phyloP scores from a whole-genome alignment of 1,140 invertebrate species.

The Oedothorax gibbosus region DNA sequence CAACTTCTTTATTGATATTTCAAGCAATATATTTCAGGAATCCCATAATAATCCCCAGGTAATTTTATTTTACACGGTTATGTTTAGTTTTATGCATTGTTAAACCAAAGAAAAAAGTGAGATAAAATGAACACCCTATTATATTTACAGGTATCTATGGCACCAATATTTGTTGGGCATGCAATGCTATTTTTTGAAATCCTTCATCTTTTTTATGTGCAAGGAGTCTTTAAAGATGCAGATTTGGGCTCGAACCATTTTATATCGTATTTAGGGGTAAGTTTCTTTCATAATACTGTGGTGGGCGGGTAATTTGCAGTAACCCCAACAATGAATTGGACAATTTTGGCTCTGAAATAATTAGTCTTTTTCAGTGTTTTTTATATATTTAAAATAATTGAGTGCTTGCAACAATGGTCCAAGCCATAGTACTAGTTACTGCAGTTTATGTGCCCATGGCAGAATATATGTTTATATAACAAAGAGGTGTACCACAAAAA shows the following conservation, averaged over 20 bases:
- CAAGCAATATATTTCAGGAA: slow-evolving; percentile 35
- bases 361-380: too few species aligned
- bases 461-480: too few species aligned
- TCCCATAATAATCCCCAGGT: slow-evolving; percentile 6
- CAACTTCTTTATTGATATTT: slow-evolving; percentile 27
- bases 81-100: background rate
- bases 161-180: slow-evolving; percentile 13
- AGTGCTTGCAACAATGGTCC: too few species aligned
- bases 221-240: slow-evolving; percentile 15
- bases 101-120: background rate
- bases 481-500: too few species aligned
- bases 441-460: too few species aligned
- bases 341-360: too few species aligned
- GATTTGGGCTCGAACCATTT: slow-evolving; percentile 43
- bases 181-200: slow-evolving; percentile 25
- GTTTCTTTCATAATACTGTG: background rate
- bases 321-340: too few species aligned
- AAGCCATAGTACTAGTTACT: too few species aligned
- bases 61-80: slow-evolving; percentile 1
- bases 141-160: slow-evolving; percentile 12
- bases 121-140: background rate
- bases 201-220: slow-evolving; percentile 20
- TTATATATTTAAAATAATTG: too few species aligned
- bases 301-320: too few species aligned
- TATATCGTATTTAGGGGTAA: slow-evolving; percentile 30